Base-by-base conservation (phyloP, 92 coral and sea anemone genomes). In the Heliopora coerulea region DNA sequence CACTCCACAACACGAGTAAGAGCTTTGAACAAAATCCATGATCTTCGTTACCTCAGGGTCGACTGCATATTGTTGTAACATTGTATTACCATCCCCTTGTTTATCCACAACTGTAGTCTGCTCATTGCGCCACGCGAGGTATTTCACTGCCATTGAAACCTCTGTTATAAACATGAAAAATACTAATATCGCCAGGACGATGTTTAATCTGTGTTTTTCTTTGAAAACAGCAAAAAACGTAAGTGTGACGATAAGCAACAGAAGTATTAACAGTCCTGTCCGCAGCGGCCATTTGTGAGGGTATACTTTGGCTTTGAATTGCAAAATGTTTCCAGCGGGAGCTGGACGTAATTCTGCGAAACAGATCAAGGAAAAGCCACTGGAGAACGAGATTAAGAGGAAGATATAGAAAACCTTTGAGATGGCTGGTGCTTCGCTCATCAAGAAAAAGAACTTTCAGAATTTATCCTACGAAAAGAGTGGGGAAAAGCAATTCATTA, bases 1-100 rank as follows among this genome's bases (percentile, higher is more conserved):
- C 6, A 95, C 78, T 15, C 99, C 99, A 79, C 99, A 95, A 62
- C 99, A 95, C 18, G 86, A 90, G 63, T 83, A 95, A n/a, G 83
- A 80, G 35, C 73, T 83, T 56, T 95, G 99, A 50, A 90, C 85
- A 21, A 66, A 68, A 78, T 95, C 99, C 77, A 95, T 62, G 29
- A 89, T 90, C 25, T 83, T 61, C 0, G 99, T 90, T 32, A 90
- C 83, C 32, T 88, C 86, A 39, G 86, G 72, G 39, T 90, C 89
- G 23, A 62, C 1, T 20, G 91, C 99, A 41, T 95, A 95, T 37
- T 86, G 83, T 34, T 84, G 86, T 63, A 95, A 48, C 89, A 95
- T 68, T 74, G 85, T 85, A 59, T 62, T 62, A 0, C 96, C 99
- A 67, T 82, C 89, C 30, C 86, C 86, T 7, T 86, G 85, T 56